Evolutionary conservation across 2,888 invertebrate species (phyloP).

Genomic region (Dicycla oo): DNA sequence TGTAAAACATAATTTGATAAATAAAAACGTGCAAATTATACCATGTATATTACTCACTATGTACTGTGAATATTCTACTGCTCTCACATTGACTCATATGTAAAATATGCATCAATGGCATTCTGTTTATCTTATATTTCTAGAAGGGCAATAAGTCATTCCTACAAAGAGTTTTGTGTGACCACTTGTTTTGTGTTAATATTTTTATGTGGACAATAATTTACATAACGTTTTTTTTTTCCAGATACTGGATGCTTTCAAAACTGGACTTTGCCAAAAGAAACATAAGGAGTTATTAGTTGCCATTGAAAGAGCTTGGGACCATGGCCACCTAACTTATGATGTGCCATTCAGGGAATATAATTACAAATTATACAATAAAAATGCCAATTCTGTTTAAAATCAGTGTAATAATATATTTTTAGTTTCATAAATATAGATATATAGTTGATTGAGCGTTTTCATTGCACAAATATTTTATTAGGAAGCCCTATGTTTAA

Average conservation of each 20-base stretch:
- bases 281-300: slow-evolving; percentile 94
- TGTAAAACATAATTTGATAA: background rate
- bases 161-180: background rate
- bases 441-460: slow-evolving; percentile 40
- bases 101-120: background rate
- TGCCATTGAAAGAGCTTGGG: slow-evolving; percentile 95
- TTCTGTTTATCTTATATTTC: background rate
- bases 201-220: background rate
- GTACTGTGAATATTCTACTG: background rate
- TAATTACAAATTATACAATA: slow-evolving; percentile 94
- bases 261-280: slow-evolving; percentile 95
- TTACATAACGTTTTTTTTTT: slow-evolving; percentile 63
- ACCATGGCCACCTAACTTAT: slow-evolving; percentile 94
- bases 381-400: slow-evolving; percentile 63
- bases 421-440: slow-evolving; percentile 56
- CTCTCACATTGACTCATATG: background rate
- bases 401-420: slow-evolving; percentile 39
- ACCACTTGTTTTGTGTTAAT: background rate
- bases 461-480: slow-evolving; percentile 50
- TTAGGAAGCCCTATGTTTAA: slow-evolving; percentile 41
- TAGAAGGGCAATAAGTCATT: background rate
- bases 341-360: slow-evolving; percentile 96
- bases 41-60: background rate
- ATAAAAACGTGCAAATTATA: background rate
- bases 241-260: slow-evolving; percentile 91